These are phyloP conservation scores for Zoroaster sp. DNA, from an alignment of 53 echinoderm and acorn worm genomes.

Conservation along the genomic window DNA sequence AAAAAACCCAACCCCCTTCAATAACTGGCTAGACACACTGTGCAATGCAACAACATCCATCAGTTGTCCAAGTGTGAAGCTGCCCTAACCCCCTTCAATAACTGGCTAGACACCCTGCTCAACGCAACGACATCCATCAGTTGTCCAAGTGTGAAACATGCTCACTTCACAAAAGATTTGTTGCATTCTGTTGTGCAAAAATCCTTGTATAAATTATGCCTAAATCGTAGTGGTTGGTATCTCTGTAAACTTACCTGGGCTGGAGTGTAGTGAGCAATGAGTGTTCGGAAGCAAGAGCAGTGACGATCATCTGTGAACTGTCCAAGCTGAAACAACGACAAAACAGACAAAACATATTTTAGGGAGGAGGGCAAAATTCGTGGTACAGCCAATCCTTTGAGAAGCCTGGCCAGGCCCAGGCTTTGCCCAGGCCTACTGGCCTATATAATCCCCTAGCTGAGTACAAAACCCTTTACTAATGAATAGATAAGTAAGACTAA, in stretches of 20 bases:
- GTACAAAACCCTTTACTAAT: not conserved
- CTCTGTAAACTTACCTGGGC: constrained; percentile 98
- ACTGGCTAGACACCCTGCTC: not conserved
- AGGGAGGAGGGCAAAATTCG: no score
- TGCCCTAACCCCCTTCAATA: not conserved
- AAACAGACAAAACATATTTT: not conserved
- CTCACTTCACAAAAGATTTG: no score
- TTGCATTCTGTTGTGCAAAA: no score
- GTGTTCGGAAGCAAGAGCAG: constrained; percentile 88
- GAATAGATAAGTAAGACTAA: no score
- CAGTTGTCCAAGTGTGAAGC: no score
- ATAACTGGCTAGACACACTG: no score
- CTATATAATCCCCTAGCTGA: not conserved
- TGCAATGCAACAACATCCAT: no score
- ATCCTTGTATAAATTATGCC: not conserved
- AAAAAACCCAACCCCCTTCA: no score
- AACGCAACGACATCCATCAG: not conserved
- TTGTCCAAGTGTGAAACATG: not conserved
- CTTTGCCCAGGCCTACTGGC: not conserved
- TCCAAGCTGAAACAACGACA: constrained; percentile 66
- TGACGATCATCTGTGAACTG: constrained; percentile 97
- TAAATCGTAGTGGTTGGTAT: not conserved
- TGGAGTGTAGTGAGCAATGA: constrained; percentile 88
- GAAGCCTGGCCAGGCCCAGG: not conserved
- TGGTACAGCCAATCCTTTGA: no score